Conservation (phyloP, 2,797 vertebrate genomes). For the Gadopsis marmoratus region DNA sequence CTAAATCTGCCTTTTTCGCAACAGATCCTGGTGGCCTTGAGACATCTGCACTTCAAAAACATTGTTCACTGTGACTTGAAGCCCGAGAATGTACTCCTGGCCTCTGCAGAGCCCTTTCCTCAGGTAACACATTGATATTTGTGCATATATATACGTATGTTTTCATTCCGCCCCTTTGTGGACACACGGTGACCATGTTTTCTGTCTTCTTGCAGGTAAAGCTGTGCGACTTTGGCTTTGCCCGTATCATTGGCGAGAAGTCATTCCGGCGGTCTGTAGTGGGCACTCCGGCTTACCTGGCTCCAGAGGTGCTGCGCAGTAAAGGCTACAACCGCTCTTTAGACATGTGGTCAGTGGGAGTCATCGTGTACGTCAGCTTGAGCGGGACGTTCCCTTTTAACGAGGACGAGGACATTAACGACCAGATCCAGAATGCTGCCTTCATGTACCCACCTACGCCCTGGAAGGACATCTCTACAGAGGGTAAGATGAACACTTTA, state of each 20-base stretch:
- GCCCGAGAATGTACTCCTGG: slow-evolving; percentile 96
- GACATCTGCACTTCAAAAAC: slow-evolving; percentile 99
- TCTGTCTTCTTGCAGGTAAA: slow-evolving; percentile 88
- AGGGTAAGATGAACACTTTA: slow-evolving; percentile 84
- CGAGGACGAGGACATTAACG: slow-evolving; percentile 98
- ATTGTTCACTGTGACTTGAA: slow-evolving; percentile 99
- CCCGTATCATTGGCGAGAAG: slow-evolving; percentile 98
- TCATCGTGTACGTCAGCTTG: slow-evolving; percentile 97
- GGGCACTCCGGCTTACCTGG: slow-evolving; percentile 95
- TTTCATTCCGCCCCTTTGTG: background rate
- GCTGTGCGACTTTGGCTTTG: slow-evolving; percentile 97
- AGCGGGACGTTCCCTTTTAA: slow-evolving; percentile 98
- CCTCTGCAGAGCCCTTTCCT: slow-evolving; percentile 97
- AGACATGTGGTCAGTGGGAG: slow-evolving; percentile 99
- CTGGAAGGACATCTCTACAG: slow-evolving; percentile 96
- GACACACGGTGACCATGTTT: background rate
- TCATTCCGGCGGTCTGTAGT: slow-evolving; percentile 98
- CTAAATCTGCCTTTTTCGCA: slow-evolving; percentile 47
- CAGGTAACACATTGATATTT: slow-evolving; percentile 83
- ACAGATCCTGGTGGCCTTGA: slow-evolving; percentile 97
- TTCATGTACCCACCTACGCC: slow-evolving; percentile 98
- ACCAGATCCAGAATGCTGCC: slow-evolving; percentile 98
- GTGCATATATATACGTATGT: background rate
- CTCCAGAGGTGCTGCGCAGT: slow-evolving; percentile 95
- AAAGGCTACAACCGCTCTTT: slow-evolving; percentile 98